Conservation (phyloP, 1,140 invertebrate species). For the Venturia canescens region DNA sequence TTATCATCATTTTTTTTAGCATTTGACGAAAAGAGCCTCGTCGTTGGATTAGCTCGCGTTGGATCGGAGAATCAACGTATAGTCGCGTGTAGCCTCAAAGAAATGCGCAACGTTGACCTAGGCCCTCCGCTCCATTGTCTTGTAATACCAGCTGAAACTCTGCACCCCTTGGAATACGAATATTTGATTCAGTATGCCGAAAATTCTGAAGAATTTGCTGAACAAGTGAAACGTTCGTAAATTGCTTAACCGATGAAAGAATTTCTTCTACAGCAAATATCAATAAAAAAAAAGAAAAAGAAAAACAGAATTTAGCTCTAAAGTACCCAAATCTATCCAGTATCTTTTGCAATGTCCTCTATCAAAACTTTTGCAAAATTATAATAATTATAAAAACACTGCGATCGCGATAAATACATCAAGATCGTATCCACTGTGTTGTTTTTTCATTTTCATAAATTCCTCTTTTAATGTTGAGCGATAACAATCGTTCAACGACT, state of each 20-base stretch:
- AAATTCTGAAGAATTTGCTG: slow-evolving; percentile 56
- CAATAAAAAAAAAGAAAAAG: not conserved
- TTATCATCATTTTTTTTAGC: slow-evolving; percentile 74
- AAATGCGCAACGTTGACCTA: slow-evolving; percentile 88
- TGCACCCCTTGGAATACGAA: slow-evolving; percentile 95
- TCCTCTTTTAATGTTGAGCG: no score
- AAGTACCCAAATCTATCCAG: no score
- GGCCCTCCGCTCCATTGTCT: slow-evolving; percentile 96
- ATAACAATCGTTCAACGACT: no score
- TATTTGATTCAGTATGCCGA: slow-evolving; percentile 84
- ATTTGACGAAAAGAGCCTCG: slow-evolving; percentile 79
- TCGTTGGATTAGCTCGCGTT: slow-evolving; percentile 92
- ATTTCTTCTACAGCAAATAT: not conserved
- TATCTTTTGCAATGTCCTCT: no score
- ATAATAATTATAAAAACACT: no score
- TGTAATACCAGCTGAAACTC: slow-evolving; percentile 87
- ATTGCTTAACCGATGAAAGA: no score
- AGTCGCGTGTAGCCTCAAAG: slow-evolving; percentile 82
- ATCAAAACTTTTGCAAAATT: no score
- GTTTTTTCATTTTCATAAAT: no score
- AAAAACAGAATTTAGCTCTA: no score
- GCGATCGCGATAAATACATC: no score
- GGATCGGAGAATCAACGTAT: slow-evolving; percentile 92
- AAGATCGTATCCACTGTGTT: no score
- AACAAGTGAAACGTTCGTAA: slow-evolving; percentile 37